These are phyloP conservation scores for Ptilonorhynchus violaceus DNA, from an alignment of 2,113 vertebrate genomes.

Conservation along the genomic window DNA sequence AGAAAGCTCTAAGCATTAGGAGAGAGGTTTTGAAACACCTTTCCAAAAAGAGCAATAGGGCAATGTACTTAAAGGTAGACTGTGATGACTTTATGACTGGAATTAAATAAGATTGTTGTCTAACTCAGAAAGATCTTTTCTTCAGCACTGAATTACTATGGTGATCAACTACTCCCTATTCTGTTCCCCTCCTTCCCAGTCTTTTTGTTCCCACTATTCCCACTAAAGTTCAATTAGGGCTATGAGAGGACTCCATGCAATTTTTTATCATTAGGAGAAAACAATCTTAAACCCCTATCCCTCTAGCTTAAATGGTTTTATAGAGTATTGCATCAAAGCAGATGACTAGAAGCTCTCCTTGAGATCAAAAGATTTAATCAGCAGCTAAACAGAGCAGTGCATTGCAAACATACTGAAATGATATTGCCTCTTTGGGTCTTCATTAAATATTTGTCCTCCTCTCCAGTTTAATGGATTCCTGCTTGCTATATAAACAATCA, in stretches of 20 bases:
- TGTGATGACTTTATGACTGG: not conserved
- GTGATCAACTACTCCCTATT: not conserved
- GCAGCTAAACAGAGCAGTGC: not conserved
- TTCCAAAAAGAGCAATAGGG: not conserved
- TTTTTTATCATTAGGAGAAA: not conserved
- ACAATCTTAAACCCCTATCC: not conserved
- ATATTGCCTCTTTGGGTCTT: not conserved
- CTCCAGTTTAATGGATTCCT: not conserved
- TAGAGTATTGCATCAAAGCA: not conserved
- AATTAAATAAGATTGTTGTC: not conserved
- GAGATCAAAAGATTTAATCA: not conserved
- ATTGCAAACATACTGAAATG: not conserved
- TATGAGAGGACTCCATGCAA: not conserved
- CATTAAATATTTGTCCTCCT: constrained; percentile 18
- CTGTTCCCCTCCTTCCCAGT: not conserved
- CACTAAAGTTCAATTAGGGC: not conserved
- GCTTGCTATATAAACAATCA: not conserved
- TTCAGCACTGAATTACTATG: not conserved
- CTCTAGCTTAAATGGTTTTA: not conserved
- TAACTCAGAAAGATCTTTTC: not conserved
- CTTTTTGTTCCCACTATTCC: not conserved
- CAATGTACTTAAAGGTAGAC: not conserved
- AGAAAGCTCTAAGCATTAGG: not conserved
- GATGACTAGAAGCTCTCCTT: not conserved
- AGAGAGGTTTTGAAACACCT: not conserved